Evolutionary conservation across 2,113 vertebrate genomes (phyloP).

Genomic region (Hippocampus barbouri): DNA sequence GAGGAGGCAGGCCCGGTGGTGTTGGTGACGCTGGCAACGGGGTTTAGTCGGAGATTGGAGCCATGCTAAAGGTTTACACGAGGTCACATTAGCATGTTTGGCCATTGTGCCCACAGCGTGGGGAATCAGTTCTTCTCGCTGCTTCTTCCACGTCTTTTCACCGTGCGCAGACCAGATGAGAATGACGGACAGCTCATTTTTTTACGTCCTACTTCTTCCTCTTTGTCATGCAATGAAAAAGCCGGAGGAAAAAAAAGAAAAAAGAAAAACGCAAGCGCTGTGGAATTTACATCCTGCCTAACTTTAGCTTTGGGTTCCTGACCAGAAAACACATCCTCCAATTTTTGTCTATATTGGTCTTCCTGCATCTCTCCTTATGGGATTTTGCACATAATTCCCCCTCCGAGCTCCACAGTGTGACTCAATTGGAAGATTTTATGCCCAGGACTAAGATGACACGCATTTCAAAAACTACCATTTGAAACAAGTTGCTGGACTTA

Average conservation of each 20-base stretch:
- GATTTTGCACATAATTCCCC: slow-evolving; percentile 38
- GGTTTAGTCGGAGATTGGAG: slow-evolving; percentile 44
- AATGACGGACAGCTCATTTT: slow-evolving; percentile 41
- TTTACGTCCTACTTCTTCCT: slow-evolving; percentile 49
- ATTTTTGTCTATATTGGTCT: slow-evolving; percentile 76
- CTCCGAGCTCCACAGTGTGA: slow-evolving; percentile 41
- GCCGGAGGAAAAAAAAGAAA: too few relatives aligned
- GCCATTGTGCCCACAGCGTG: slow-evolving; percentile 68
- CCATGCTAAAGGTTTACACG: slow-evolving; percentile 57
- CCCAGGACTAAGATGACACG: slow-evolving; percentile 37
- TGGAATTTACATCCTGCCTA: slow-evolving; percentile 76
- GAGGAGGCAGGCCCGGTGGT: slow-evolving; percentile 20
- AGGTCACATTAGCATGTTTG: slow-evolving; percentile 69
- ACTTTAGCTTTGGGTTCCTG: slow-evolving; percentile 77
- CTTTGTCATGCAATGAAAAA: slow-evolving; percentile 46
- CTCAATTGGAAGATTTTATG: slow-evolving; percentile 11
- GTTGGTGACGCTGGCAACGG: slow-evolving; percentile 26
- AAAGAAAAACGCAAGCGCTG: slow-evolving; percentile 48
- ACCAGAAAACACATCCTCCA: slow-evolving; percentile 78
- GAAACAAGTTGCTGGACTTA: background rate
- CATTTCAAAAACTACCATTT: slow-evolving; percentile 25
- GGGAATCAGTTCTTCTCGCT: slow-evolving; percentile 60
- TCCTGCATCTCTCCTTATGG: slow-evolving; percentile 50
- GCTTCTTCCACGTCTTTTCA: slow-evolving; percentile 62
- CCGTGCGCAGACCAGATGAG: slow-evolving; percentile 39